phyloP scores from a whole-genome alignment of 1,140 invertebrate genomes.

The Cherax destructor region DNA sequence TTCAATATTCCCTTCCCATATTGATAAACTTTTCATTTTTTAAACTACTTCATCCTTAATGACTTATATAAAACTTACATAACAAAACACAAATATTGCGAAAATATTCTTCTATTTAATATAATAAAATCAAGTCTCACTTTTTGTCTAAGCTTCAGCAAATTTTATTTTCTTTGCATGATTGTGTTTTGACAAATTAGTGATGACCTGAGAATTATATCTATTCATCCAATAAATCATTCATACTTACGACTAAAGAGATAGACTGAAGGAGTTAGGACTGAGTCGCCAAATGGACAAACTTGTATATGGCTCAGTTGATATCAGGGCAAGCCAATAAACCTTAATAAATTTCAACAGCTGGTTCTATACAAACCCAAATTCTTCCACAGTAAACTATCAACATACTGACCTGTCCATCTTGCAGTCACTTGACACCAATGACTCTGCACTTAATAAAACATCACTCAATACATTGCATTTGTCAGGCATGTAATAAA shows the following conservation, averaged over 20 bases:
- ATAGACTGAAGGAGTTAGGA: background rate
- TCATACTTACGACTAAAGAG: conserved; percentile 24
- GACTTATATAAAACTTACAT: conserved; percentile 41
- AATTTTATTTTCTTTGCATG: background rate
- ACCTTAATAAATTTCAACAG: background rate
- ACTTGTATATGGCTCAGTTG: background rate
- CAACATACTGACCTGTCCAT: background rate
- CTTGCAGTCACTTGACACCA: background rate
- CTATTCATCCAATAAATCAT: conserved; percentile 27
- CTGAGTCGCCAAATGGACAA: background rate
- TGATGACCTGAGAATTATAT: conserved; percentile 34
- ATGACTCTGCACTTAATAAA: conserved; percentile 1
- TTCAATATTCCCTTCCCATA: background rate
- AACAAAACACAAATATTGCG: conserved; percentile 43
- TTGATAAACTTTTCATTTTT: conserved; percentile 20
- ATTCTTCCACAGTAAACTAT: background rate
- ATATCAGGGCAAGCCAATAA: background rate
- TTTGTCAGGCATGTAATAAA: background rate
- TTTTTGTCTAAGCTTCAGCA: background rate
- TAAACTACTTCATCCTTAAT: conserved; percentile 19
- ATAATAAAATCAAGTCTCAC: conserved; percentile 42
- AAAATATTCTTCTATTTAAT: conserved; percentile 33
- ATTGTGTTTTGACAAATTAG: background rate
- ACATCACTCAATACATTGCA: background rate
- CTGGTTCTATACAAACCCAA: background rate